These are phyloP conservation scores for Arrhamphus sclerolepis DNA, from an alignment of 2,797 vertebrate genomes.

Conservation along the genomic window DNA sequence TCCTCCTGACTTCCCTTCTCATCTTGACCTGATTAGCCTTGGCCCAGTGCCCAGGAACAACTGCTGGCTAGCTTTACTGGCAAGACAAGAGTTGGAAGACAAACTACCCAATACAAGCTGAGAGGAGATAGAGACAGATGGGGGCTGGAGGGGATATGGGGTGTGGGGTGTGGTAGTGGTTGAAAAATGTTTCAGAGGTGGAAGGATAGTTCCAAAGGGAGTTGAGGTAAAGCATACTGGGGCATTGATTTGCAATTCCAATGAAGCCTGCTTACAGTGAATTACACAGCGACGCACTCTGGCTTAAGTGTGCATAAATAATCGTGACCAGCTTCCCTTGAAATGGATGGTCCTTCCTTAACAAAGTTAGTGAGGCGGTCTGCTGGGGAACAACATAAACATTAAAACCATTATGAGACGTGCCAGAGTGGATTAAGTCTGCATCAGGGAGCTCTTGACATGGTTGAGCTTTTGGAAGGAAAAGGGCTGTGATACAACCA, in stretches of 20 bases:
- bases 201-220: conserved; percentile 55
- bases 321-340: conserved; percentile 51
- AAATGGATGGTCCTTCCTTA: conserved; percentile 70
- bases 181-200: conserved; percentile 45
- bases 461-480: conserved; percentile 2
- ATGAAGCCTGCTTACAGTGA: conserved; percentile 81
- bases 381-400: conserved; percentile 60
- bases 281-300: conserved; percentile 74
- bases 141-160: conserved; percentile 3
- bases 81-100: conserved; percentile 61
- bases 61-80: conserved; percentile 44
- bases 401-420: conserved; percentile 65
- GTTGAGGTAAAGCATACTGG: conserved; percentile 56
- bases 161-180: conserved; percentile 22
- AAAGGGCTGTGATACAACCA: conserved; percentile 1
- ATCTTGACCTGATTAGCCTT: conserved; percentile 47
- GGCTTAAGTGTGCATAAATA: conserved; percentile 82
- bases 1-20: conserved; percentile 17
- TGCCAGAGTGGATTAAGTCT: conserved; percentile 51
- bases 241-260: conserved; percentile 82
- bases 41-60: conserved; percentile 62
- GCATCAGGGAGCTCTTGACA: conserved; percentile 21
- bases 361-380: conserved; percentile 69
- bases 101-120: conserved; percentile 62
- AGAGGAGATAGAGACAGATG: conserved; percentile 64